Evolutionary conservation across 2,797 vertebrate species (phyloP).

Genomic region (Euphonia xanthogaster): DNA sequence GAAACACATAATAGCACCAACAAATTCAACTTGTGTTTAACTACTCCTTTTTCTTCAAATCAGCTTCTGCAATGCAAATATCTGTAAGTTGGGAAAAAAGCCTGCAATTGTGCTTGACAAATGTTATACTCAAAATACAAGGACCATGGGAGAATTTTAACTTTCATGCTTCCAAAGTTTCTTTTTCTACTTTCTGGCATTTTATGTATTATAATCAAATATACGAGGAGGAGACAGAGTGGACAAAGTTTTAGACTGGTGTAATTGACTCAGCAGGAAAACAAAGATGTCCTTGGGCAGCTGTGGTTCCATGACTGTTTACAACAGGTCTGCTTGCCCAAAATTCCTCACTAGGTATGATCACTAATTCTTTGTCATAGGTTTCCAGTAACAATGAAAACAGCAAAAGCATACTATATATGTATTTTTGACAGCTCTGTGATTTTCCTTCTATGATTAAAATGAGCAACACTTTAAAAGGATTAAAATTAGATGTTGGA

Average conservation of each 20-base stretch:
- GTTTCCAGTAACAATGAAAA: not conserved
- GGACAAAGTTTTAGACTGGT: not conserved
- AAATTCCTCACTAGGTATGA: not conserved
- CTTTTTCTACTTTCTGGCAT: not conserved
- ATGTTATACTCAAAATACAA: not conserved
- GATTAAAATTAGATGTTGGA: not conserved
- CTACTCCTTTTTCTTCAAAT: not conserved
- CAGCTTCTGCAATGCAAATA: not conserved
- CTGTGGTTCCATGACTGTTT: not conserved
- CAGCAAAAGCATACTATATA: not conserved
- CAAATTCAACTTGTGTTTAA: not conserved
- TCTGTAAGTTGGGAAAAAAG: not conserved
- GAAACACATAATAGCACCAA: not conserved
- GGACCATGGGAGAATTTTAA: not conserved
- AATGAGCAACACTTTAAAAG: not conserved
- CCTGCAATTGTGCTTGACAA: not conserved
- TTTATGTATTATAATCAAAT: not conserved
- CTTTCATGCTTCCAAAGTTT: not conserved
- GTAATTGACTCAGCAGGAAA: not conserved
- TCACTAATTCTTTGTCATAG: not conserved
- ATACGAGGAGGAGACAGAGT: not conserved
- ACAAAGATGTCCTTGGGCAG: not conserved
- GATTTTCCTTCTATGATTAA: not conserved
- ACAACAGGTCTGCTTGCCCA: not conserved
- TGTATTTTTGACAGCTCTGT: not conserved